Evolutionary conservation across 2,113 vertebrate genomes (phyloP).

Genomic region (Eonycteris spelaea): DNA sequence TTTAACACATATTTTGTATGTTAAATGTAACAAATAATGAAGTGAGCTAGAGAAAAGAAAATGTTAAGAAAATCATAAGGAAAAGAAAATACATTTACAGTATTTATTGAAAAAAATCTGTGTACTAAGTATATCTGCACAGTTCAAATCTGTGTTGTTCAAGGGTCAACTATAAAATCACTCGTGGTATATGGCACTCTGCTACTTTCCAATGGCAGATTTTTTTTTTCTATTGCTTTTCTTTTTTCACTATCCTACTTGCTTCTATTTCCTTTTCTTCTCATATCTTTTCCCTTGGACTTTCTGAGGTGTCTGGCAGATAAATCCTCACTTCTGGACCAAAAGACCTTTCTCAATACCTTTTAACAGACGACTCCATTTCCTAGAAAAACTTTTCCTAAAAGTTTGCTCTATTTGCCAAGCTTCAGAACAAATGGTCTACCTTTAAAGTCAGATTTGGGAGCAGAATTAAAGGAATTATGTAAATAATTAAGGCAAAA

Average conservation of each 20-base stretch:
- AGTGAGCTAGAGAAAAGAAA: not conserved
- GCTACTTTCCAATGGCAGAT: not conserved
- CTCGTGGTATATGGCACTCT: not conserved
- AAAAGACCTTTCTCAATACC: not conserved
- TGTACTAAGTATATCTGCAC: not conserved
- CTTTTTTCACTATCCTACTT: not conserved
- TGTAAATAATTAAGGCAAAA: not conserved
- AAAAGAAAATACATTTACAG: not conserved
- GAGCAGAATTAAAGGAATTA: constrained; percentile 1
- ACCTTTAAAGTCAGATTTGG: not conserved
- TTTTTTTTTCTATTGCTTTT: not conserved
- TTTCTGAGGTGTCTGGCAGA: not conserved
- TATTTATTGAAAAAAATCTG: not conserved
- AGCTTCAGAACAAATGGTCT: not conserved
- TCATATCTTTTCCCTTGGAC: not conserved
- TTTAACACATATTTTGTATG: not conserved
- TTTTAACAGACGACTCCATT: not conserved
- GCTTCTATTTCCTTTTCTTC: not conserved
- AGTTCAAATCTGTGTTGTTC: not conserved
- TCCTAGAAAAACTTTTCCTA: not conserved
- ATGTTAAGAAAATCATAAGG: not conserved
- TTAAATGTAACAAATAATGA: not conserved
- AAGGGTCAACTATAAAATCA: not conserved
- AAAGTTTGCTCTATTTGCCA: constrained; percentile 14
- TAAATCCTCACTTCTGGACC: not conserved